These are phyloP conservation scores for Telmatochromis brichardi DNA, from an alignment of 2,113 vertebrate genomes.

Conservation along the genomic window DNA sequence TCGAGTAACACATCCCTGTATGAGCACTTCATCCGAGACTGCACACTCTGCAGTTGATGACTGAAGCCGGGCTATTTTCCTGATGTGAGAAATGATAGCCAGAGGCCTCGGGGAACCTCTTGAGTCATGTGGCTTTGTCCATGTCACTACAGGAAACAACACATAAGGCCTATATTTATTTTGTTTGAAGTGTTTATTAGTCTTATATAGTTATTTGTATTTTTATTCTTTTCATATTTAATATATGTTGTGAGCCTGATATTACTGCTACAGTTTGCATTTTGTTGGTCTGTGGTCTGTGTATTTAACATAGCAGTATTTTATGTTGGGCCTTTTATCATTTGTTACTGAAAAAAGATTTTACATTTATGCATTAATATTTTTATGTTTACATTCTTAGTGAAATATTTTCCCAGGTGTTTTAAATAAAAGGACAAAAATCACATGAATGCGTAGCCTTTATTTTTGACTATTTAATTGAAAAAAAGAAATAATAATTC, in stretches of 20 bases:
- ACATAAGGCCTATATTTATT: neutral
- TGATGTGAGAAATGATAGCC: neutral
- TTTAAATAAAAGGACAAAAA: neutral
- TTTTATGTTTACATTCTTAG: neutral
- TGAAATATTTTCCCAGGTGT: neutral
- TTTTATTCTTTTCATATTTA: neutral
- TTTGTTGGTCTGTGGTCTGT: neutral
- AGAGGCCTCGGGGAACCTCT: neutral
- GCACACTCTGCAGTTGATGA: neutral
- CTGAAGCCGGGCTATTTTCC: neutral
- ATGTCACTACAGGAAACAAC: neutral
- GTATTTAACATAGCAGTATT: neutral
- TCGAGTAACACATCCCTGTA: neutral
- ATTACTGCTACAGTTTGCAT: neutral
- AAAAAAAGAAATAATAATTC: neutral
- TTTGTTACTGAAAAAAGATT: neutral
- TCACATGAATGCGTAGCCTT: neutral
- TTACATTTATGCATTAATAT: neutral
- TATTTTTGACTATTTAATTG: neutral
- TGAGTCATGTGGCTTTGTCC: neutral
- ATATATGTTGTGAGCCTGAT: neutral
- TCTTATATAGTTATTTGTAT: neutral
- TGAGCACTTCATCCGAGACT: neutral
- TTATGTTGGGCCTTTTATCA: neutral
- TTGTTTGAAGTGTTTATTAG: neutral